These are phyloP conservation scores for Napeogenes sylphis DNA, from an alignment of 2,888 invertebrate species.

Conservation along the genomic window DNA sequence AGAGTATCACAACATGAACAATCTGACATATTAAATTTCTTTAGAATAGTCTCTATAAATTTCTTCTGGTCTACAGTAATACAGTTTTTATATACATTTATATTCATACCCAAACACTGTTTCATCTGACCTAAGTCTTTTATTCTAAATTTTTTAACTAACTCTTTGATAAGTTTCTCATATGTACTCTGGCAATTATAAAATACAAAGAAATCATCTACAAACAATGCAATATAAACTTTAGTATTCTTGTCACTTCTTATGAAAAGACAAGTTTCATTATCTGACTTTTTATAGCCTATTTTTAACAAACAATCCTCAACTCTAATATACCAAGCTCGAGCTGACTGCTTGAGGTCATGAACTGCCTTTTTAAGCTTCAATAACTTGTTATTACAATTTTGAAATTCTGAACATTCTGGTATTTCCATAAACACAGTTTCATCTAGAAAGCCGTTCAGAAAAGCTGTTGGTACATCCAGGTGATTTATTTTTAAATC, in stretches of 20 bases:
- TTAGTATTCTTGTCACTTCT: conserved; percentile 20
- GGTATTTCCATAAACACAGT: conserved; percentile 24
- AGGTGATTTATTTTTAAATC: conserved; percentile 23
- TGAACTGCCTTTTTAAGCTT: conserved; percentile 24
- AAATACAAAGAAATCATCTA: conserved; percentile 27
- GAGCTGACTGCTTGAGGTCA: conserved; percentile 26
- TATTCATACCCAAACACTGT: conserved; percentile 12
- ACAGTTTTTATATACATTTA: conserved; percentile 12
- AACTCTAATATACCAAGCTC: conserved; percentile 14
- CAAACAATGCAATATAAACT: conserved; percentile 22
- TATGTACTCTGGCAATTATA: conserved; percentile 10
- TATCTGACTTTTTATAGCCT: conserved; percentile 26
- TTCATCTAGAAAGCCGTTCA: conserved; percentile 25
- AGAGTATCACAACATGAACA: conserved; percentile 11
- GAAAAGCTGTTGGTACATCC: conserved; percentile 29
- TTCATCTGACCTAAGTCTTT: neutral
- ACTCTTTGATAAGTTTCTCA: conserved; percentile 8
- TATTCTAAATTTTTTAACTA: conserved; percentile 15
- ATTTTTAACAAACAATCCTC: conserved; percentile 20
- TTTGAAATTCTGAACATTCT: conserved; percentile 12
- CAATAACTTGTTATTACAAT: conserved; percentile 16
- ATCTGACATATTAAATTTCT: conserved; percentile 13
- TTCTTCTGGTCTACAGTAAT: conserved; percentile 18
- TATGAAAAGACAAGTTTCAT: conserved; percentile 21
- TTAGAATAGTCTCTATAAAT: conserved; percentile 13